These are phyloP conservation scores for Nomada ferruginata DNA, from an alignment of 2,888 invertebrate genomes.

Conservation along the genomic window DNA sequence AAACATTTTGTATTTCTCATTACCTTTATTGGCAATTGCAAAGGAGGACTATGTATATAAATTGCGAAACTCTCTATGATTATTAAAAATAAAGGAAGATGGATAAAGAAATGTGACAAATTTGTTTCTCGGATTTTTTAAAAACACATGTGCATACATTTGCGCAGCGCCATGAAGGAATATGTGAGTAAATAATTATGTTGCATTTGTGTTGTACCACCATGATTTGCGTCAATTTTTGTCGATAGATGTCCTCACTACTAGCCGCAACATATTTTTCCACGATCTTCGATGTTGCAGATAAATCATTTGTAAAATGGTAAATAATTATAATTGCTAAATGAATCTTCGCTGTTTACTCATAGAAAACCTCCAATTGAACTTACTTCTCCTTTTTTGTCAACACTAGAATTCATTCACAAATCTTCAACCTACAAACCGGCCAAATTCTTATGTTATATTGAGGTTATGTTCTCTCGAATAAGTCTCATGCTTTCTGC, in stretches of 20 bases:
- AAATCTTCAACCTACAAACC: conserved; percentile 46
- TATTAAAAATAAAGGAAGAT: not conserved
- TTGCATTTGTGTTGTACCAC: not conserved
- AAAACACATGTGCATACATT: not conserved
- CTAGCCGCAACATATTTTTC: conserved; percentile 42
- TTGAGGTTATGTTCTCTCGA: conserved; percentile 71
- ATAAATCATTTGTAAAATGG: conserved; percentile 79
- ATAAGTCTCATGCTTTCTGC: conserved; percentile 10
- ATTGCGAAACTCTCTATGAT: not conserved
- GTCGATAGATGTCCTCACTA: conserved; percentile 50
- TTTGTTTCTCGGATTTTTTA: not conserved
- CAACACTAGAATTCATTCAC: conserved; percentile 29
- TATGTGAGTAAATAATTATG: not conserved
- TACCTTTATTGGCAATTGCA: not conserved
- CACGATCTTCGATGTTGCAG: conserved; percentile 67
- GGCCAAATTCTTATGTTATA: conserved; percentile 61
- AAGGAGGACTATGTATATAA: not conserved
- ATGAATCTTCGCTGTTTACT: conserved; percentile 54
- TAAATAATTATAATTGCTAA: conserved; percentile 76
- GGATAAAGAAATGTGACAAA: not conserved
- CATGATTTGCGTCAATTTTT: conserved; percentile 23
- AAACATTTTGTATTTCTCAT: not conserved
- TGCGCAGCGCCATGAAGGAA: not conserved
- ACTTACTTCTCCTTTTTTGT: not conserved
- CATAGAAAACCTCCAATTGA: not conserved